Conservation (phyloP, 2,113 vertebrate genomes). For the Dicaeum eximium region DNA sequence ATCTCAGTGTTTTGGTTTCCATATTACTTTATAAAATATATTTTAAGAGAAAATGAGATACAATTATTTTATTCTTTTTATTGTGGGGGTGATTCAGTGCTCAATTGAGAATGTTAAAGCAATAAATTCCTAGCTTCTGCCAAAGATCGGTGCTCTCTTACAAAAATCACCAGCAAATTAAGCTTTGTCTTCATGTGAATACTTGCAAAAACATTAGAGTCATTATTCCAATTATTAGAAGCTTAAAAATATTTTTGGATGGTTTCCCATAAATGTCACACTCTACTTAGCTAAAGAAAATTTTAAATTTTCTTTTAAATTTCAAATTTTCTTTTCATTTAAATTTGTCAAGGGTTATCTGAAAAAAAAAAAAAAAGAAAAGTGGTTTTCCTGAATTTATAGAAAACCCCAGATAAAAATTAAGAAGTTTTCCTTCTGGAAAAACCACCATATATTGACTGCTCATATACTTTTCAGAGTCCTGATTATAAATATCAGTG, state of each 20-base stretch:
- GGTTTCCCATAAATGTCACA: not conserved
- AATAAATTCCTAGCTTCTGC: not conserved
- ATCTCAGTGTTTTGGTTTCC: conserved; percentile 8
- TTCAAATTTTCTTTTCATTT: not conserved
- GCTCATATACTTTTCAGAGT: not conserved
- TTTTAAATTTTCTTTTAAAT: not conserved
- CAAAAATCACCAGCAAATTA: not conserved
- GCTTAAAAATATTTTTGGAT: not conserved
- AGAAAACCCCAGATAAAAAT: not conserved
- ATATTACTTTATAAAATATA: conserved; percentile 8
- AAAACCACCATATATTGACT: not conserved
- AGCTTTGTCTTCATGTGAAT: not conserved
- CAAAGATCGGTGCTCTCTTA: conserved; percentile 6
- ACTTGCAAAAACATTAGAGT: not conserved
- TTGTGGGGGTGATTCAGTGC: not conserved
- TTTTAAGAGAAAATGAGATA: not conserved
- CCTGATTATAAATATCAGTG: not conserved
- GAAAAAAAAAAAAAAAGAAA: too few relatives aligned
- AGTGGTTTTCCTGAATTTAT: not conserved
- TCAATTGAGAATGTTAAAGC: not conserved
- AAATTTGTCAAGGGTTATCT: not conserved
- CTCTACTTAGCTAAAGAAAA: not conserved
- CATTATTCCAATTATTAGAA: conserved; percentile 21
- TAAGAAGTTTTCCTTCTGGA: not conserved
- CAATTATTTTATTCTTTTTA: not conserved